Percentiles rank a stretch among this genome's conserved stretches.
phyloP scores from a whole-genome alignment of 2,797 vertebrate species.

The Harpagifer antarcticus region DNA sequence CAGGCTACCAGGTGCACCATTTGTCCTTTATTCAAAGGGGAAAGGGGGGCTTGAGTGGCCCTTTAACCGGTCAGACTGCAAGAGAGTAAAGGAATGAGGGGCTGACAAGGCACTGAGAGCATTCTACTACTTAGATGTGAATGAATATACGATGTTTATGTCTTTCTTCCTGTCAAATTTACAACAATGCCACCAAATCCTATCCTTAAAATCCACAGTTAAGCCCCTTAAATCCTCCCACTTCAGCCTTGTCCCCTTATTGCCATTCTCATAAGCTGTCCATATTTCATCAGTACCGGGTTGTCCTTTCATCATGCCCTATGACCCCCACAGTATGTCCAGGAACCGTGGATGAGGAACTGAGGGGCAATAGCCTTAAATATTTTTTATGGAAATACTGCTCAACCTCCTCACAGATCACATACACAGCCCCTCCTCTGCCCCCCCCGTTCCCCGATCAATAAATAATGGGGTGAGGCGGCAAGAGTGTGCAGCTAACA shows the following conservation, averaged over 20 bases:
- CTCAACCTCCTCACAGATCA: constrained; percentile 49
- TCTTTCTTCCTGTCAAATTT: constrained; percentile 49
- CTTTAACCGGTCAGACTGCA: constrained; percentile 43
- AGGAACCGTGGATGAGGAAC: constrained; percentile 47
- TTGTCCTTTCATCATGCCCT: constrained; percentile 67
- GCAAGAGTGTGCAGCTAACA: constrained; percentile 74
- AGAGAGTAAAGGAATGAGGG: constrained; percentile 33
- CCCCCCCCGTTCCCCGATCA: constrained; percentile 68
- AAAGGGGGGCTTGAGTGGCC: constrained; percentile 45
- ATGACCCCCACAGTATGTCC: constrained; percentile 65
- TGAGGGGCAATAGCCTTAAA: constrained; percentile 74
- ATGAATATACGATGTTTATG: constrained; percentile 44
- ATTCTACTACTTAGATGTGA: constrained; percentile 34
- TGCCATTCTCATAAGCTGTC: constrained; percentile 55
- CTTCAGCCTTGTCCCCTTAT: constrained; percentile 24
- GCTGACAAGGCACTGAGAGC: constrained; percentile 16
- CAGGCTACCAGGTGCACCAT: constrained; percentile 71
- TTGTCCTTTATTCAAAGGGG: constrained; percentile 74
- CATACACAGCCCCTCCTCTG: constrained; percentile 41
- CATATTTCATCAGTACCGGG: constrained; percentile 71
- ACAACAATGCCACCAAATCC: constrained; percentile 40
- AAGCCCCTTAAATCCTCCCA: constrained; percentile 29
- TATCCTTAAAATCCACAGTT: constrained; percentile 29
- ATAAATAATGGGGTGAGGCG: constrained; percentile 82
- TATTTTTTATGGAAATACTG: constrained; percentile 82